These are phyloP conservation scores for Coelogynopora nodosa DNA, from an alignment of 2,888 invertebrate species.

Conservation along the genomic window DNA sequence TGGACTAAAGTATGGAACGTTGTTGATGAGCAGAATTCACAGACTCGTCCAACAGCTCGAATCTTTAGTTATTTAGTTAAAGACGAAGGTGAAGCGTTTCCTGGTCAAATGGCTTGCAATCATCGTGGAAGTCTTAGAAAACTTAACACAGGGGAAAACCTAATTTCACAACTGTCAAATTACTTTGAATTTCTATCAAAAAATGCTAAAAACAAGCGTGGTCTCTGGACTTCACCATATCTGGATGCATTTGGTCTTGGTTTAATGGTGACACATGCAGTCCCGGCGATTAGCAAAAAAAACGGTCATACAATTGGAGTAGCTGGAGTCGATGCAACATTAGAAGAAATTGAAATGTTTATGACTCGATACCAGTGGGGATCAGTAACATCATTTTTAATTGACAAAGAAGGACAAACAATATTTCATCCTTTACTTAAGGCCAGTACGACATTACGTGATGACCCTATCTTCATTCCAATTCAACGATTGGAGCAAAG, in stretches of 20 bases:
- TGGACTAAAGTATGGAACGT: slow-evolving; percentile 61
- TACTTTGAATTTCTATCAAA: slow-evolving; percentile 61
- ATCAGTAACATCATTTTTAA: slow-evolving; percentile 62
- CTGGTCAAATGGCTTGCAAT: slow-evolving; percentile 52
- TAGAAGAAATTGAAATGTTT: slow-evolving; percentile 62
- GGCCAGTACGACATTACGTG: slow-evolving; percentile 60
- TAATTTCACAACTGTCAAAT: slow-evolving; percentile 62
- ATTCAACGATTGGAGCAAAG: slow-evolving; percentile 59
- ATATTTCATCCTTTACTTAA: slow-evolving; percentile 62
- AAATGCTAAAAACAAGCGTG: slow-evolving; percentile 55
- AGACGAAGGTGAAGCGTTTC: slow-evolving; percentile 61
- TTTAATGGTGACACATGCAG: slow-evolving; percentile 62
- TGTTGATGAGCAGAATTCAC: slow-evolving; percentile 54
- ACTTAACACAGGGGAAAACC: slow-evolving; percentile 59
- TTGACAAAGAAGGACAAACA: slow-evolving; percentile 61
- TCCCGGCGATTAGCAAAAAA: slow-evolving; percentile 59
- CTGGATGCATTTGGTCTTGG: slow-evolving; percentile 62
- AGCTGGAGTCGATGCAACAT: slow-evolving; percentile 62
- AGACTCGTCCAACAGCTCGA: slow-evolving; percentile 53
- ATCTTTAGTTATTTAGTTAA: slow-evolving; percentile 62
- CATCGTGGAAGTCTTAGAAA: slow-evolving; percentile 58
- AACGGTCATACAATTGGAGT: slow-evolving; percentile 61
- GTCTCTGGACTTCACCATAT: slow-evolving; percentile 62
- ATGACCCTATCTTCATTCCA: slow-evolving; percentile 62
- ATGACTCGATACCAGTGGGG: slow-evolving; percentile 61